Conservation (phyloP, 2,888 invertebrate species). For the Drosophila testacea region DNA sequence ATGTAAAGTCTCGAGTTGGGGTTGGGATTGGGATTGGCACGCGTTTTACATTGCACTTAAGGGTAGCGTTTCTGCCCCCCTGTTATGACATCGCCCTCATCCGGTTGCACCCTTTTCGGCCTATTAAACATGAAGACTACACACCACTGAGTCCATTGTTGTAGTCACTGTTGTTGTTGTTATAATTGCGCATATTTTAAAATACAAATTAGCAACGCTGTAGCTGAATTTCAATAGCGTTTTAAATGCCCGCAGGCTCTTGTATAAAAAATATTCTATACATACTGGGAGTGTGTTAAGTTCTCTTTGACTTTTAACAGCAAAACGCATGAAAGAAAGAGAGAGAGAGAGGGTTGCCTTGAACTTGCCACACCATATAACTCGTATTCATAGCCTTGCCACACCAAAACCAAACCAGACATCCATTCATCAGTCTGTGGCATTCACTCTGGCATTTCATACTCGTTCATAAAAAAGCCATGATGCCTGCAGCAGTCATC, state of each 20-base stretch:
- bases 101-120: conserved; percentile 73
- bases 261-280: conserved; percentile 16
- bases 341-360: conserved; percentile 49
- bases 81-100: conserved; percentile 71
- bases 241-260: conserved; percentile 68
- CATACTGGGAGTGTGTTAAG: conserved; percentile 60
- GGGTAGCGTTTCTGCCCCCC: conserved; percentile 57
- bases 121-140: conserved; percentile 71
- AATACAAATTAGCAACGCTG: conserved; percentile 82
- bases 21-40: conserved; percentile 19
- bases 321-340: conserved; percentile 26
- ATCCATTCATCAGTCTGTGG: conserved; percentile 58
- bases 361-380: conserved; percentile 44
- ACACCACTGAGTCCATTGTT: conserved; percentile 73
- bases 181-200: conserved; percentile 81
- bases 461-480: conserved; percentile 47
- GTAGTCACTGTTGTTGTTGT: conserved; percentile 43
- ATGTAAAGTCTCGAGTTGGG: conserved; percentile 51
- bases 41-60: conserved; percentile 64
- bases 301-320: conserved; percentile 58
- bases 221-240: conserved; percentile 78
- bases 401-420: conserved; percentile 33
- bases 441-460: conserved; percentile 72
- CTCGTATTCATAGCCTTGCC: conserved; percentile 13
- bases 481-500: conserved; percentile 39